Evolutionary conservation across 64 coral and sea anemone species (phyloP).

Genomic region (Cladopsammia gracilis): DNA sequence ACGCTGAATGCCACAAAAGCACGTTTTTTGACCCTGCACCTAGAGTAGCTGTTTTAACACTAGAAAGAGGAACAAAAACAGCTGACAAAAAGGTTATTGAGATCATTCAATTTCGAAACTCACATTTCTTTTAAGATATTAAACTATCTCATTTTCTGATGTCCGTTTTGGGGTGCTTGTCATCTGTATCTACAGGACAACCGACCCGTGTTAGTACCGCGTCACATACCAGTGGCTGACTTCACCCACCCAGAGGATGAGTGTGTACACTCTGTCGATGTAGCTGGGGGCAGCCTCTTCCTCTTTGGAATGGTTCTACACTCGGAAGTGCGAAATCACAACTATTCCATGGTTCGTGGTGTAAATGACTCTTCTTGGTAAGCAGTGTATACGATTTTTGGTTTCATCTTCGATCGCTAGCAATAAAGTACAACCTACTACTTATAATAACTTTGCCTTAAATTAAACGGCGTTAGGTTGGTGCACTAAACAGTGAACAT

Average conservation of each 20-base stretch:
- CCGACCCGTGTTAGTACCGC: background rate
- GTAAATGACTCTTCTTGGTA: background rate
- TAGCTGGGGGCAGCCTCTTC: background rate
- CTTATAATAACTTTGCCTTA: too few species aligned
- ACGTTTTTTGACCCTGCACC: too few species aligned
- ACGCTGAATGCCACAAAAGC: too few species aligned
- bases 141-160: background rate
- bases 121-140: too few species aligned
- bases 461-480: too few species aligned
- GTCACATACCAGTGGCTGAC: background rate
- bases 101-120: too few species aligned
- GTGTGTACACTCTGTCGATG: conserved; percentile 31
- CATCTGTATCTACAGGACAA: background rate
- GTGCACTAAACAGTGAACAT: too few species aligned
- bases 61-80: too few species aligned
- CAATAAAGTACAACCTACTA: too few species aligned
- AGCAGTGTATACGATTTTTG: background rate
- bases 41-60: too few species aligned
- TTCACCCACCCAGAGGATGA: background rate
- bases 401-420: background rate
- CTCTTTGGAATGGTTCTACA: conserved; percentile 36
- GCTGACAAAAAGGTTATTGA: too few species aligned
- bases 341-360: background rate
- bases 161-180: background rate
- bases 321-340: conserved; percentile 10